Evolutionary conservation across 2,888 invertebrate genomes (phyloP).

Genomic region (Drosophila peninsularis): DNA sequence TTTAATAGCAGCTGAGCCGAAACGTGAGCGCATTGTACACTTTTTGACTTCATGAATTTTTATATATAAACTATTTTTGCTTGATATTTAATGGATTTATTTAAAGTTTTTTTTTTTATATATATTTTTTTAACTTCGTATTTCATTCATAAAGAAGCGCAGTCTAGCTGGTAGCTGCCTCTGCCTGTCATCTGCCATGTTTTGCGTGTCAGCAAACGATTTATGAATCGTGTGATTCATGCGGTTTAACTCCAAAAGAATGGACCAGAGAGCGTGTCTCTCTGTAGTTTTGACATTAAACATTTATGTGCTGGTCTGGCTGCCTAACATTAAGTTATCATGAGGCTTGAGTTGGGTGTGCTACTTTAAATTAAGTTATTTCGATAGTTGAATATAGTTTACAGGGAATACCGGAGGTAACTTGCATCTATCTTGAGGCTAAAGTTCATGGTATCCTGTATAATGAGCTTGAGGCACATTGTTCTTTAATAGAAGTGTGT

Average conservation of each 20-base stretch:
- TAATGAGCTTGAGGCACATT: too few species aligned
- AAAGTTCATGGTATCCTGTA: not conserved
- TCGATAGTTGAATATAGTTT: not conserved
- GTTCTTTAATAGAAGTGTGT: too few species aligned
- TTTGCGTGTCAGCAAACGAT: constrained; percentile 32
- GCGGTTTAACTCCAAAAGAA: constrained; percentile 10
- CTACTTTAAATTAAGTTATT: not conserved
- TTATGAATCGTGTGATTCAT: constrained; percentile 36
- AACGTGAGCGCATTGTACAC: constrained; percentile 52
- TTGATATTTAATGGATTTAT: constrained; percentile 7
- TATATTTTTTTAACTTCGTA: constrained; percentile 2
- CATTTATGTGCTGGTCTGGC: not conserved
- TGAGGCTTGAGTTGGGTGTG: not conserved
- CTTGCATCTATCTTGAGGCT: not conserved
- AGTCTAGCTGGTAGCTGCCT: constrained; percentile 6
- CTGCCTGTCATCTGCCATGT: constrained; percentile 44
- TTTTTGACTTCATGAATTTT: constrained; percentile 17
- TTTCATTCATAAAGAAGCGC: constrained; percentile 47
- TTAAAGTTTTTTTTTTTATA: not conserved
- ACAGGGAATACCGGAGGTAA: not conserved
- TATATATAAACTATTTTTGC: not conserved
- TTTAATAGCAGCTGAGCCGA: constrained; percentile 16
- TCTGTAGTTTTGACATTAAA: constrained; percentile 15
- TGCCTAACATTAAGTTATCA: constrained; percentile 2
- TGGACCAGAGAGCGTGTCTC: not conserved